Base-by-base conservation (phyloP, 2,888 invertebrate genomes). In the Drosophila pseudotalamancana region DNA sequence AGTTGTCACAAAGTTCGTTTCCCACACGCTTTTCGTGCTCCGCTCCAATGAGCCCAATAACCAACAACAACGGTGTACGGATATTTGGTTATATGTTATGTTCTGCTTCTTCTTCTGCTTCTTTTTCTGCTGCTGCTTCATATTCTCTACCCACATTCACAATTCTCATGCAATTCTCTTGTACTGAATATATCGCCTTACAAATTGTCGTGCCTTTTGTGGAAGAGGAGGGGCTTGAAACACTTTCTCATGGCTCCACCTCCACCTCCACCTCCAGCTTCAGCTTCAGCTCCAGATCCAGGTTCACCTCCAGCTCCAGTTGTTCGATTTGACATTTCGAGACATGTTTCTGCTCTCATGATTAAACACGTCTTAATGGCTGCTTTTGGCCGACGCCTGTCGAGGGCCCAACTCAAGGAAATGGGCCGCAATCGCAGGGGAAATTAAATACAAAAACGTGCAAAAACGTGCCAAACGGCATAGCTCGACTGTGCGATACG, bases 1-100 rank as follows among this genome's bases (percentile, higher is more conserved):
- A 80, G 72, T 86, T 83, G 82, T 84, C 81, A 75, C 87, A 69
- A 82, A 67, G 56, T 62, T 76, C 35, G 55, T 66, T 71, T 65
- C 60, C 61, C 71, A 65, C 70, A 51, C 53, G 57, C 40, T 54
- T 57, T 56, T 37, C 69, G 59, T 68, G 65, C 77, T 48, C 14
- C 53, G 68, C 69, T 69, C 57, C 68, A 68, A 61, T 68, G 68
- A 43, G 62, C 18, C 18, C 67, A 18, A 60, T 12, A 39, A 8
- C 34, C 34, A 25, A 46, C 35, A 25, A 23, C 25, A 25, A 23
- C 25, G 9, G 29, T 29, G 37, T 49, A 55, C 54, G 62, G 59
- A 51, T 67, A 68, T 62, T 73, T 68, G 62, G 56, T 53, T 61
- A 32, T 45, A 27, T 51, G 63, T 39, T 27, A 63, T 67, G 43